Evolutionary conservation across 1,140 invertebrate genomes (phyloP).

Genomic region (Trichoplusia ni): DNA sequence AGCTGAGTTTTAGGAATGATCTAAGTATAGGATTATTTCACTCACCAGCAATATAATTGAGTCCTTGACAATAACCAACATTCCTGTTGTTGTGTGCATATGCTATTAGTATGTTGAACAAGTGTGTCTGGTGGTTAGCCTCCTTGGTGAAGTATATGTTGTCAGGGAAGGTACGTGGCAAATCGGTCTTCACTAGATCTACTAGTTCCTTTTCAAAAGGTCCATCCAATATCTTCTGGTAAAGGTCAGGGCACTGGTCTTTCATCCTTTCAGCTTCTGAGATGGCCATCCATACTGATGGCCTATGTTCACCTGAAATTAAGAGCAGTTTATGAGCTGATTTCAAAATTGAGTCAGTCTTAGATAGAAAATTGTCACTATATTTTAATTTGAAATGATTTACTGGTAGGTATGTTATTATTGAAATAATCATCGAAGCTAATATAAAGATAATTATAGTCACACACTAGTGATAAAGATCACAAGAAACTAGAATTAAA

Average conservation of each 20-base stretch:
- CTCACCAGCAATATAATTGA: conserved; percentile 93
- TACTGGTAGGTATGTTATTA: too few relatives aligned
- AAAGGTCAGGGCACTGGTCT: conserved; percentile 86
- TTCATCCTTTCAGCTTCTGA: conserved; percentile 89
- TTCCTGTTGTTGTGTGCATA: conserved; percentile 93
- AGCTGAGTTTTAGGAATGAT: too few relatives aligned
- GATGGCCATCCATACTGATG: conserved; percentile 91
- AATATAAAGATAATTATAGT: too few relatives aligned
- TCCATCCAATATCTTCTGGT: conserved; percentile 85
- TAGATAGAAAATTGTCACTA: too few relatives aligned
- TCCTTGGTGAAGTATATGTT: conserved; percentile 94
- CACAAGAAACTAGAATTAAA: background rate
- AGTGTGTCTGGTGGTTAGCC: conserved; percentile 86
- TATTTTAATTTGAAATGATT: too few relatives aligned
- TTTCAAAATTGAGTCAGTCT: background rate
- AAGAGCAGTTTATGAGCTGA: too few relatives aligned
- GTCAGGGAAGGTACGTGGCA: conserved; percentile 95
- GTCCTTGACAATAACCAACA: conserved; percentile 96
- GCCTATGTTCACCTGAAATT: conserved; percentile 83
- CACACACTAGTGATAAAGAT: too few relatives aligned
- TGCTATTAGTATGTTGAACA: conserved; percentile 93
- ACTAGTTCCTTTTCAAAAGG: conserved; percentile 86
- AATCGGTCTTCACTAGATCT: conserved; percentile 92
- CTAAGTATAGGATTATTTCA: too few relatives aligned
- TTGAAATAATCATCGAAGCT: too few relatives aligned